Evolutionary conservation across 2,797 vertebrate species (phyloP).

Genomic region (Rousettus madagascariensis): DNA sequence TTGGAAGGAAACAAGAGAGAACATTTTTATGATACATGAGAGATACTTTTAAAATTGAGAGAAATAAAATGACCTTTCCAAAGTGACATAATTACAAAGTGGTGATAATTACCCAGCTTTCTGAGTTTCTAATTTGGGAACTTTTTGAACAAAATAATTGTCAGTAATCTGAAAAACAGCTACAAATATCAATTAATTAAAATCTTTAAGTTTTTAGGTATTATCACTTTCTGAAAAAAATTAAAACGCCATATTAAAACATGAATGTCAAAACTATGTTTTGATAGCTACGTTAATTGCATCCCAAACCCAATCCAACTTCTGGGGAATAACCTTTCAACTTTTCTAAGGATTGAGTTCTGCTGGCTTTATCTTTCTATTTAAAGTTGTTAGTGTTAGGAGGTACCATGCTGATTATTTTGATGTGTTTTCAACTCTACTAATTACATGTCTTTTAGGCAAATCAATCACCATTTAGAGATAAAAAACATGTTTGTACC

Average conservation of each 20-base stretch:
- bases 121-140: not conserved
- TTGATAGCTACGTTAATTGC: not conserved
- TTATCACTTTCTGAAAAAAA: not conserved
- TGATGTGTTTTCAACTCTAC: not conserved
- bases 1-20: not conserved
- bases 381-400: not conserved
- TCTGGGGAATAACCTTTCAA: not conserved
- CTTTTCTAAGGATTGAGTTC: not conserved
- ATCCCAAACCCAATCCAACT: not conserved
- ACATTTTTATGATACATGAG: constrained; percentile 15
- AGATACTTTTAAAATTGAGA: not conserved
- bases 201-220: not conserved
- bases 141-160: not conserved
- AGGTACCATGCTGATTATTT: not conserved
- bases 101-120: not conserved
- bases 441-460: not conserved
- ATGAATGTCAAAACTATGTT: not conserved
- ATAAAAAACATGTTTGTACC: not conserved
- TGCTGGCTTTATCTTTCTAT: not conserved
- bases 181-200: constrained; percentile 11
- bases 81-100: not conserved
- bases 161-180: not conserved
- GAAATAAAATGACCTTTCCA: not conserved
- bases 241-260: not conserved
- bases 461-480: constrained; percentile 13